Base-by-base conservation (phyloP, 2,888 invertebrate genomes). In the Cataglyphis altisquamis region DNA sequence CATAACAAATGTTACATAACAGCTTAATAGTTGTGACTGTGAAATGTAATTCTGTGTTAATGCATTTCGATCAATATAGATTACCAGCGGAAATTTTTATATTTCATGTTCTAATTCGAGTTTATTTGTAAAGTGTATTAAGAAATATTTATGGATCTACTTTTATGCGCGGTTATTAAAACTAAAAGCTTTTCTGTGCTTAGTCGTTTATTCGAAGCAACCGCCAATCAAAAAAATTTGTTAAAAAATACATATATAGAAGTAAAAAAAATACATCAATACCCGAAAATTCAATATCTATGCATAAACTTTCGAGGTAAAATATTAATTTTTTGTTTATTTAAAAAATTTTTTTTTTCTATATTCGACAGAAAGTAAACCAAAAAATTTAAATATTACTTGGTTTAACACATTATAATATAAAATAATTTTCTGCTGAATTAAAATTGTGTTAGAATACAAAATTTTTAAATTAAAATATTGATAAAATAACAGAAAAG, bases 101-200 rank as follows among this genome's bases (percentile, higher is more conserved):
- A 48, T 45, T 45, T 72, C 60, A 32, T 41, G 10, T 18, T 60
- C 3, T 4, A 10, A 32, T 4, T 2, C 10, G 32, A 36, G 12
- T 68, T 41, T 77, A 78, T 72, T 45, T n/a, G 41, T 18, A 4
- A 3, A n/a, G 0, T 6, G 9, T 4, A 52, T 12, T n/a, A 15
- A 57, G 5, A 74, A 29, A 81, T 62, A 48, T 81, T 81, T 81
- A 63, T 2, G 15, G 29, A 12, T 45, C 63, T 63, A 64, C 21
- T n/a, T 81, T n/a, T 29, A 36, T 62, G 36, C 10, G 29, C 39
- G 29, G 15, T 81, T 48, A 52, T 81, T 74, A 55, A 74, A 72
- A 72, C 55, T 1, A 12, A 60, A 52, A 15, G 25, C 39, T 63
- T 60, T 81, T 36, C n/a, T n/a, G 74, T 36, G 3, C 12, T 78